Evolutionary conservation across 1,140 invertebrate species (phyloP), one percentile per base, ranked within the genome.

Genomic region (Oryctes rhinoceros): DNA sequence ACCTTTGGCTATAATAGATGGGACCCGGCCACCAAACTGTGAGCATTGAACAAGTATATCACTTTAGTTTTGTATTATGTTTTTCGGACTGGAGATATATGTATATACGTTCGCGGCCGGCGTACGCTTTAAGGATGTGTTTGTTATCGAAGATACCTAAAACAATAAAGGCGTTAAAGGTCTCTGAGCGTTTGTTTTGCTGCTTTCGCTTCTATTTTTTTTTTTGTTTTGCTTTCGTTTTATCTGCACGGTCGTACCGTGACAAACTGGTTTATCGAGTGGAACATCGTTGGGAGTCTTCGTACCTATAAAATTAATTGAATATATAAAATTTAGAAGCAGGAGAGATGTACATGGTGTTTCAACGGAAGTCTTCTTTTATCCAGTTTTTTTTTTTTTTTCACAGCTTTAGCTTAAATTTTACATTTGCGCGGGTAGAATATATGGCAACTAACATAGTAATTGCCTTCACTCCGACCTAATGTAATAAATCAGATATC

Each of bases 1-100:
- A 81, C 81, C 81, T 81, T 81, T 81, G 79, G 81, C 76, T 76
- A 78, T 81, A 81, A 81, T 81, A 81, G 81, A 81, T 81, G 81
- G 81, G 81, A 67, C 62, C 78, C 81, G 76, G 78, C 81, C 76
- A 76, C 81, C 79, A 80, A 80, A 80, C 74, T 48, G 75, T 76
- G 47, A 76, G 75, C 75, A 76, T 76, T 76, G 75, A 76, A 76
- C 75, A 76, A 76, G 75, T 76, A 76, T 76, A 47, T 76, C 75
- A 76, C 75, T 76, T 76, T 76, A 48, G 75, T 76, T 76, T 76
- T 76, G 75, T 76, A 76, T 49, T 47, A 76, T 49, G 37, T 76
- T 76, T 76, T 76, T 76, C 37, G 18, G 13, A 74, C 7, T 15
- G 65, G 65, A 71, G 65, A 30, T 15, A 20, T 18, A 71, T 71